Percentiles rank a stretch among this genome's conserved stretches.
phyloP scores from a whole-genome alignment of 2,888 invertebrate species.

The Phania funesta region DNA sequence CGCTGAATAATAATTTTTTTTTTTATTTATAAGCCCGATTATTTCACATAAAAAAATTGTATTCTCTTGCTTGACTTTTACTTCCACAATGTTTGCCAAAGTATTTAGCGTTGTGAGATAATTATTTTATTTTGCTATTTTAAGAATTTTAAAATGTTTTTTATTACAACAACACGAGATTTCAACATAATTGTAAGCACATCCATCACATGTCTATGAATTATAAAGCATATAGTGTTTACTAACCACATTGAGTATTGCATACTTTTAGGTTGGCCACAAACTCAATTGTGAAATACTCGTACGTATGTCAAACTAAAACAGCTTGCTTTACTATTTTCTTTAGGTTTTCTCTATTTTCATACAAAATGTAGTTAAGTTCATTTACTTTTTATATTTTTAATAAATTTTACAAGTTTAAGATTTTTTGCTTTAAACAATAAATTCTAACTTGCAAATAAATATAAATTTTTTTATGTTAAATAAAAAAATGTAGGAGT shows the following conservation, averaged over 20 bases:
- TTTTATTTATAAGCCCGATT: too few relatives aligned
- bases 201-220: conserved; percentile 19
- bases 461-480: not conserved
- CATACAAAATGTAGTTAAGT: too few relatives aligned
- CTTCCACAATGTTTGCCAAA: not conserved
- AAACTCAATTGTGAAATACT: too few relatives aligned
- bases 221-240: not conserved
- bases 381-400: too few relatives aligned
- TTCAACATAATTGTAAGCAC: not conserved
- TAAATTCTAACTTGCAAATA: too few relatives aligned
- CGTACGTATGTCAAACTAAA: too few relatives aligned
- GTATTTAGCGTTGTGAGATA: not conserved
- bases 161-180: conserved; percentile 9
- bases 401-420: too few relatives aligned
- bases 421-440: too few relatives aligned
- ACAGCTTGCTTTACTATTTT: not conserved
- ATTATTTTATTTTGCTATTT: not conserved
- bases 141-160: not conserved
- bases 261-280: conserved; percentile 15
- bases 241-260: not conserved
- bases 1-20: too few relatives aligned
- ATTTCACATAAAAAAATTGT: too few relatives aligned
- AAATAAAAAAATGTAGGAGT: not conserved
- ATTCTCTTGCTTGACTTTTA: too few relatives aligned
- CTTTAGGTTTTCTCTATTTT: not conserved